Conservation (phyloP, 2,113 vertebrate species). For the Zapus hudsonius region DNA sequence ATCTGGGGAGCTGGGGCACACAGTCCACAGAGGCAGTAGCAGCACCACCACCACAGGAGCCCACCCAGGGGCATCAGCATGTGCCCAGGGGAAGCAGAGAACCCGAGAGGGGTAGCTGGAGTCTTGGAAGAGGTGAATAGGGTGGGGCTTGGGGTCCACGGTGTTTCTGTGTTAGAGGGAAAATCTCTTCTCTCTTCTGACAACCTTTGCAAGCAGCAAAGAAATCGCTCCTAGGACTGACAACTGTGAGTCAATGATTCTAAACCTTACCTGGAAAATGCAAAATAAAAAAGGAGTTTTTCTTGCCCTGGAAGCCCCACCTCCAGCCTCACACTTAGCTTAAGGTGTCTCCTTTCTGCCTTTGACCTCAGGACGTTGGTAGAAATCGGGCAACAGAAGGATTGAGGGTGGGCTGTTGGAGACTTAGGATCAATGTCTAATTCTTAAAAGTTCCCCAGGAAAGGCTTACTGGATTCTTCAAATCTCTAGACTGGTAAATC, state of each 20-base stretch:
- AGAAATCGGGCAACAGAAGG: not conserved
- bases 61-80: slow-evolving; percentile 87
- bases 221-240: slow-evolving; percentile 35
- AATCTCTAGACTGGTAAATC: slow-evolving; percentile 48
- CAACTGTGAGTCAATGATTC: slow-evolving; percentile 44
- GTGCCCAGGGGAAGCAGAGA: slow-evolving; percentile 74
- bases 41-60: slow-evolving; percentile 78
- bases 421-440: slow-evolving; percentile 39
- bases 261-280: slow-evolving; percentile 46
- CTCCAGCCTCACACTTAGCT: slow-evolving; percentile 47
- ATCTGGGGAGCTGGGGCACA: slow-evolving; percentile 89
- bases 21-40: slow-evolving; percentile 83
- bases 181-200: slow-evolving; percentile 52
- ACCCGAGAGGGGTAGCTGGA: slow-evolving; percentile 30
- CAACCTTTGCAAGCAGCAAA: slow-evolving; percentile 50
- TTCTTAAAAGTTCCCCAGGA: slow-evolving; percentile 58
- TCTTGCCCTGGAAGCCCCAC: slow-evolving; percentile 1
- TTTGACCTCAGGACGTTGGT: slow-evolving; percentile 22
- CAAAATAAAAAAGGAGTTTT: slow-evolving; percentile 59
- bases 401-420: not conserved
- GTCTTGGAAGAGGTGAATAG: slow-evolving; percentile 55
- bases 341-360: slow-evolving; percentile 25
- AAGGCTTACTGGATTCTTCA: slow-evolving; percentile 39
- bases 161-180: slow-evolving; percentile 37
- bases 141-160: slow-evolving; percentile 33